Evolutionary conservation across 2,113 vertebrate genomes (phyloP).

Genomic region (Percopsis transmontana): DNA sequence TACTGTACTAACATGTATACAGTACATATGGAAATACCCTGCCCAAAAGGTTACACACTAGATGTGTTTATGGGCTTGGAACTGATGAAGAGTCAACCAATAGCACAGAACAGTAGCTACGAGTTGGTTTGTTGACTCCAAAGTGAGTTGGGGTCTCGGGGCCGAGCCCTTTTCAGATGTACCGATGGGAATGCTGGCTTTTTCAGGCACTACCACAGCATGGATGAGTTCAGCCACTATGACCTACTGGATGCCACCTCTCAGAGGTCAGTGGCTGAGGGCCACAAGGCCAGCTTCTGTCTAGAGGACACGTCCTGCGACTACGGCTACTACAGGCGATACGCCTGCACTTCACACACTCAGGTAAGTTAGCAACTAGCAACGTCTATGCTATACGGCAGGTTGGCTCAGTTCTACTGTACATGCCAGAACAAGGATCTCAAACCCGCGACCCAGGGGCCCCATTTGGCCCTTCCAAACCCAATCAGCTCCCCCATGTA

Average conservation of each 20-base stretch:
- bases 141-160: too few relatives aligned
- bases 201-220: constrained; percentile 94
- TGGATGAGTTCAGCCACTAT: constrained; percentile 99
- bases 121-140: neutral
- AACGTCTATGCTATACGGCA: neutral
- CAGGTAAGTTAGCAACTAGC: constrained; percentile 79
- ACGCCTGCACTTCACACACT: constrained; percentile 91
- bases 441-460: too few relatives aligned
- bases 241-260: constrained; percentile 88
- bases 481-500: too few relatives aligned
- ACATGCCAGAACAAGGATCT: too few relatives aligned
- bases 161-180: too few relatives aligned
- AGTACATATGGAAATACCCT: too few relatives aligned
- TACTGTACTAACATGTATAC: too few relatives aligned
- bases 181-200: too few relatives aligned
- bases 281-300: constrained; percentile 98
- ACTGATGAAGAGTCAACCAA: neutral
- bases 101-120: neutral
- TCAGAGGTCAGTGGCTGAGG: constrained; percentile 91
- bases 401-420: neutral
- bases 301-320: constrained; percentile 97
- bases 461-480: too few relatives aligned
- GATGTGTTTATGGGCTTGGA: too few relatives aligned
- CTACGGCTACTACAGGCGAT: constrained; percentile 93
- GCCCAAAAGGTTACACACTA: too few relatives aligned